phyloP scores from a whole-genome alignment of 1,140 invertebrate genomes.

The Trachelipus rathkii region DNA sequence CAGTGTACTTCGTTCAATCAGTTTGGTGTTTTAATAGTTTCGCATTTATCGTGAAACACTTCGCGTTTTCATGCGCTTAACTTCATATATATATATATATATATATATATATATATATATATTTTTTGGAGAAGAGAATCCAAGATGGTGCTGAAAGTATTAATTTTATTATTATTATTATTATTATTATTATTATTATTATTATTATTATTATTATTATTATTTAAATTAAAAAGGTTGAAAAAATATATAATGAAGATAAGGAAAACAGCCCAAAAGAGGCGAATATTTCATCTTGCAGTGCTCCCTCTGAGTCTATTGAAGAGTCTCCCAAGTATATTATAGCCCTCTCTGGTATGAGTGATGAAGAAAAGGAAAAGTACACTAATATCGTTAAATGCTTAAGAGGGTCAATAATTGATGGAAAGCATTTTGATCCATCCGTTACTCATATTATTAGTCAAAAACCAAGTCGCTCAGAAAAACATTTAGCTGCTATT shows the following conservation, averaged over 20 bases:
- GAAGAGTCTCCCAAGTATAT: constrained; percentile 16
- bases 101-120: too few species aligned
- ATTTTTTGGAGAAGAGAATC: too few species aligned
- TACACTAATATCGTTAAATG: constrained; percentile 57
- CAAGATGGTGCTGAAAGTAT: too few species aligned
- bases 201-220: too few species aligned
- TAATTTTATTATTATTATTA: too few species aligned
- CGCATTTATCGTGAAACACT: too few species aligned
- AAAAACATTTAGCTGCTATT: constrained; percentile 76
- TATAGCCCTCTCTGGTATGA: constrained; percentile 52
- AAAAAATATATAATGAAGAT: constrained; percentile 3
- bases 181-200: too few species aligned
- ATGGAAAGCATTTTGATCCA: constrained; percentile 60
- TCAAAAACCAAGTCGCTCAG: constrained; percentile 67
- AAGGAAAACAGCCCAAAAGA: constrained; percentile 36
- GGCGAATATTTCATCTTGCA: background rate
- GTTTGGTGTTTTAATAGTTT: too few species aligned
- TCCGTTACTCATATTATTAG: constrained; percentile 73
- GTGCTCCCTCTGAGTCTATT: background rate
- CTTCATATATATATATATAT: too few species aligned
- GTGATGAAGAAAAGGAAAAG: constrained; percentile 49
- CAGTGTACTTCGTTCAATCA: too few species aligned
- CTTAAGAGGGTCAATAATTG: constrained; percentile 65
- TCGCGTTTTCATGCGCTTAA: too few species aligned
- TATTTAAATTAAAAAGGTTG: too few species aligned